Conservation (phyloP, 2,888 invertebrate species). For the Panopea generosa region DNA sequence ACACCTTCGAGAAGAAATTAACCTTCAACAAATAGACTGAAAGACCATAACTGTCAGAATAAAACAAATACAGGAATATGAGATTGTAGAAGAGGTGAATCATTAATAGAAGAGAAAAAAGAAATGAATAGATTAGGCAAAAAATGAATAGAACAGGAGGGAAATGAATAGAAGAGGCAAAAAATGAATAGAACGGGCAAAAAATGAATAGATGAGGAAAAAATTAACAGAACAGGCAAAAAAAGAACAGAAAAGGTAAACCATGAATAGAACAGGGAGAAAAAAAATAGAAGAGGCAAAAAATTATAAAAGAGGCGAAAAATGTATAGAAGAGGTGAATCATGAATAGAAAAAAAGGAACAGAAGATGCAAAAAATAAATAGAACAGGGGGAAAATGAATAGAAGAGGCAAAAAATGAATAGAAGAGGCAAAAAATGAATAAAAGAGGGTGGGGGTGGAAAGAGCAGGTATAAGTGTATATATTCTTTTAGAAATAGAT, state of each 20-base stretch:
- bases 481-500: no score
- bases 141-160: background rate
- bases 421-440: background rate
- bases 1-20: no score
- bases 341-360: background rate
- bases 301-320: background rate
- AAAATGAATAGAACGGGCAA: background rate
- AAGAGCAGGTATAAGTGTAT: background rate
- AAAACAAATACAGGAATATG: slow-evolving; percentile 15
- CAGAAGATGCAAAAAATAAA: background rate
- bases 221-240: background rate
- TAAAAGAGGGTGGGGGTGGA: background rate
- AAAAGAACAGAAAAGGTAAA: background rate
- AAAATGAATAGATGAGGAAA: background rate
- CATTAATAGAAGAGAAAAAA: background rate
- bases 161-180: background rate
- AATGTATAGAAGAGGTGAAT: background rate
- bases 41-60: no score
- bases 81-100: slow-evolving; percentile 5
- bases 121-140: background rate
- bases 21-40: no score
- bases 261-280: background rate
- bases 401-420: slow-evolving; percentile 1
- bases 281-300: background rate
- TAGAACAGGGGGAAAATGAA: background rate